phyloP scores from a whole-genome alignment of 2,888 invertebrate species.

The Dyspetes luteomarginatus region DNA sequence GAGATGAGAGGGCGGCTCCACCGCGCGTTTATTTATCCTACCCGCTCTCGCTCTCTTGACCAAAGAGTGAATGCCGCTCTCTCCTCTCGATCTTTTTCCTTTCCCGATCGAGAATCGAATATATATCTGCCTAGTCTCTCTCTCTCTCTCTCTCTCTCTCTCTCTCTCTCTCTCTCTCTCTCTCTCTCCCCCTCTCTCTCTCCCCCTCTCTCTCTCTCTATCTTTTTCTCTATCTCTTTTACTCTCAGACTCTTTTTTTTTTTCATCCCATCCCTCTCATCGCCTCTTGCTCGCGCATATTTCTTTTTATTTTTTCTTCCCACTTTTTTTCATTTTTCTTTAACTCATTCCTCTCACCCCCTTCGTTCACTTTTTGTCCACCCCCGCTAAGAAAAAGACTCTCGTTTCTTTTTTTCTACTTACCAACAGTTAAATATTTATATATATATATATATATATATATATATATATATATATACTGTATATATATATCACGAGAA shows the following conservation, averaged over 20 bases:
- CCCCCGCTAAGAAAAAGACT: not conserved
- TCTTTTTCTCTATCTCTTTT: constrained; percentile 29
- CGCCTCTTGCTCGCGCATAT: constrained; percentile 28
- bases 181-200: constrained; percentile 28
- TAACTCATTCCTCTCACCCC: constrained; percentile 1
- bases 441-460: not conserved
- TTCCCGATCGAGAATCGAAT: constrained; percentile 38
- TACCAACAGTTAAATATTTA: not conserved
- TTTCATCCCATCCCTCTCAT: constrained; percentile 4
- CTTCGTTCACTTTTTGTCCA: not conserved
- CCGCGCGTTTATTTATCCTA: constrained; percentile 82
- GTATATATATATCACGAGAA: constrained; percentile 2
- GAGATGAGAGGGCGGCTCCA: constrained; percentile 82
- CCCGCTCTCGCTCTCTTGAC: constrained; percentile 68
- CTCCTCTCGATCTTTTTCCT: constrained; percentile 10
- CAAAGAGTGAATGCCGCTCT: constrained; percentile 45
- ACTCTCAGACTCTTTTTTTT: constrained; percentile 21
- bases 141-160: constrained; percentile 21
- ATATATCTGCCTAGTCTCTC: constrained; percentile 27
- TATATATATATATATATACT: not conserved
- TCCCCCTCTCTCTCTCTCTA: constrained; percentile 30
- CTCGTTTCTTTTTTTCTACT: constrained; percentile 13
- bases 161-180: constrained; percentile 31
- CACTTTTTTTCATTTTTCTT: not conserved
- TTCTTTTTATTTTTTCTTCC: constrained; percentile 29